A percentile compares a stretch with the other conserved stretches of the same genome.
Evolutionary conservation across 1,140 invertebrate species (phyloP).

Genomic region (Neotoxoptera formosana): DNA sequence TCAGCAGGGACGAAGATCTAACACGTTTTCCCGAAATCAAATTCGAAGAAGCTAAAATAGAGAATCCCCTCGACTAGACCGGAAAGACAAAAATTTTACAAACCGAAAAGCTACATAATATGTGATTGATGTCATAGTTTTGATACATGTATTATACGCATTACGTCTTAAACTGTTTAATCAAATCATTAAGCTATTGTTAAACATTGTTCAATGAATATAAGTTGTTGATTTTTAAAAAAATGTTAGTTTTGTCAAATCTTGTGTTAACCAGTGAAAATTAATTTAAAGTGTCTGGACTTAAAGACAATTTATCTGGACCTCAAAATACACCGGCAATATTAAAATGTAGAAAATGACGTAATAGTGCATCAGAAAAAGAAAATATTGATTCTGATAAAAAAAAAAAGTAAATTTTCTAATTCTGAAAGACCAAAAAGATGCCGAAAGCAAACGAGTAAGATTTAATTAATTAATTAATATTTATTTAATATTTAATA

Average conservation of each 20-base stretch:
- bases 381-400: constrained; percentile 64
- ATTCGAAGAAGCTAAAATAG: constrained; percentile 15
- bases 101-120: too few species aligned
- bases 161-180: constrained; percentile 1
- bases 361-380: constrained; percentile 61
- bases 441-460: constrained; percentile 83
- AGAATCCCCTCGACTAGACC: background rate
- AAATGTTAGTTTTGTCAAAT: constrained; percentile 82
- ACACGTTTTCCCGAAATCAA: background rate
- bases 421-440: constrained; percentile 78
- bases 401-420: constrained; percentile 70
- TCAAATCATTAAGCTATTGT: background rate
- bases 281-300: constrained; percentile 80
- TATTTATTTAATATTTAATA: constrained; percentile 24
- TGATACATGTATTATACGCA: constrained; percentile 55
- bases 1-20: background rate
- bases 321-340: constrained; percentile 68
- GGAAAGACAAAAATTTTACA: too few species aligned
- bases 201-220: constrained; percentile 45
- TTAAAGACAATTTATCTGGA: constrained; percentile 82
- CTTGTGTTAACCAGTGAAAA: constrained; percentile 70
- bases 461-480: constrained; percentile 15
- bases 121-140: too few species aligned
- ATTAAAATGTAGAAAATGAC: constrained; percentile 63
- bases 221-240: constrained; percentile 89